phyloP scores from a whole-genome alignment of 2,797 vertebrate species.

The Peromyscus melanophrys region DNA sequence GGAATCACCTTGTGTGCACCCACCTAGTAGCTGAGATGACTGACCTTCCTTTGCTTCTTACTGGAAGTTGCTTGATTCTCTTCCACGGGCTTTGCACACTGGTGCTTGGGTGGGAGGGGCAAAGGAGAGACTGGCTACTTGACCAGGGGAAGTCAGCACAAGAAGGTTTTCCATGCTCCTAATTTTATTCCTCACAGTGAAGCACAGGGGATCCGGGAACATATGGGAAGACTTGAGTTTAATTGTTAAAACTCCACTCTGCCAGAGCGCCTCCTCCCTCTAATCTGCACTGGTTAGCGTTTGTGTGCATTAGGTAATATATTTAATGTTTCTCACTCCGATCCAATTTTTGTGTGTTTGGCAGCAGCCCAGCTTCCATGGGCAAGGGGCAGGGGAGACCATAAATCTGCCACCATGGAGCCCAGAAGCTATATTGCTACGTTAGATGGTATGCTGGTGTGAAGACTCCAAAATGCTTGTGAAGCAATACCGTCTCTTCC shows the following conservation, averaged over 20 bases:
- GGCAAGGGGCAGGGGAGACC: slow-evolving; percentile 66
- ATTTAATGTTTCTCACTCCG: slow-evolving; percentile 83
- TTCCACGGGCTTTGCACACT: not conserved
- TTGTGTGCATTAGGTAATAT: slow-evolving; percentile 85
- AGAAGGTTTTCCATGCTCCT: not conserved
- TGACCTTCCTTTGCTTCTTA: too few species aligned
- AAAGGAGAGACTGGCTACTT: not conserved
- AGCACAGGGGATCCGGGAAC: not conserved
- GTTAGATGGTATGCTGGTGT: slow-evolving; percentile 30
- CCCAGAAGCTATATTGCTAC: not conserved
- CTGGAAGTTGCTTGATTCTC: not conserved
- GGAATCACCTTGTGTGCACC: not conserved
- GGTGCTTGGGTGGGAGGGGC: rapidly evolving
- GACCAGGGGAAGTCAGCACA: not conserved
- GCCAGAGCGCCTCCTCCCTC: slow-evolving; percentile 63
- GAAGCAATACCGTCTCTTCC: slow-evolving; percentile 86
- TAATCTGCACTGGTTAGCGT: slow-evolving; percentile 78
- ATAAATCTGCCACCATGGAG: slow-evolving; percentile 75
- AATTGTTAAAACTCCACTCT: slow-evolving; percentile 74
- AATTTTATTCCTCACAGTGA: not conserved
- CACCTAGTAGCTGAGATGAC: not conserved
- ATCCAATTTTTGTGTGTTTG: slow-evolving; percentile 82
- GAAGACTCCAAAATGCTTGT: slow-evolving; percentile 77
- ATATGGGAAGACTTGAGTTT: slow-evolving; percentile 66
- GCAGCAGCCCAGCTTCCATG: slow-evolving; percentile 83